phyloP scores from a whole-genome alignment of 2,797 vertebrate species.

The Champsocephalus esox region DNA sequence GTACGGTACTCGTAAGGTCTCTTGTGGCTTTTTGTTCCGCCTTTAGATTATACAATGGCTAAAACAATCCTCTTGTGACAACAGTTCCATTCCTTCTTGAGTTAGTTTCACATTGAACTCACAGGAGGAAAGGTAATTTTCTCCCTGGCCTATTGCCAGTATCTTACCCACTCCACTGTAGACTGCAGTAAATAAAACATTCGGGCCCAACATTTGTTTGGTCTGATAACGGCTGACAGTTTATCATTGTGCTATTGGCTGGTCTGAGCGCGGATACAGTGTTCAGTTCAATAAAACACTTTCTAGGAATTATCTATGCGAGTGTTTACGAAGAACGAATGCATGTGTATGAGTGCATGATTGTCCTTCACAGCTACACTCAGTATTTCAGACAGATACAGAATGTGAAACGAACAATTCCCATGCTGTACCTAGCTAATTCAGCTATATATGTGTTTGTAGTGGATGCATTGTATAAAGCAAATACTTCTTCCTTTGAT shows the following conservation, averaged over 20 bases:
- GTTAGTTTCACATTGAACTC: no score
- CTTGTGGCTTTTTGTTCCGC: not conserved
- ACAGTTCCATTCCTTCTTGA: no score
- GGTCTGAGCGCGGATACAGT: not conserved
- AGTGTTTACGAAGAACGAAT: not conserved
- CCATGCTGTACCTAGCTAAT: not conserved
- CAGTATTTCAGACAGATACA: constrained; percentile 4
- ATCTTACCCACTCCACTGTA: no score
- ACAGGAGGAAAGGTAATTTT: no score
- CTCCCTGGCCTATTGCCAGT: not conserved
- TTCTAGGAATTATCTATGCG: not conserved
- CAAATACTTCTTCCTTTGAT: not conserved
- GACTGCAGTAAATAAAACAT: no score
- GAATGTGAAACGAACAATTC: constrained; percentile 15
- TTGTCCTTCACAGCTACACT: constrained; percentile 1
- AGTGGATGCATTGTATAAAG: constrained; percentile 11
- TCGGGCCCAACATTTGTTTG: no score
- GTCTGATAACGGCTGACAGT: no score
- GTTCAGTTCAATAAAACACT: constrained; percentile 8
- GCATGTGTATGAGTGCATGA: not conserved
- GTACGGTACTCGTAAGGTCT: not conserved
- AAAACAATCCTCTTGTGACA: no score
- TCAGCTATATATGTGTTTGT: constrained; percentile 6
- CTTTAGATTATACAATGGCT: not conserved
- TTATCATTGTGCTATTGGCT: not conserved